Evolutionary conservation across 2,888 invertebrate genomes (phyloP).

Genomic region (Epistrophe grossulariae): DNA sequence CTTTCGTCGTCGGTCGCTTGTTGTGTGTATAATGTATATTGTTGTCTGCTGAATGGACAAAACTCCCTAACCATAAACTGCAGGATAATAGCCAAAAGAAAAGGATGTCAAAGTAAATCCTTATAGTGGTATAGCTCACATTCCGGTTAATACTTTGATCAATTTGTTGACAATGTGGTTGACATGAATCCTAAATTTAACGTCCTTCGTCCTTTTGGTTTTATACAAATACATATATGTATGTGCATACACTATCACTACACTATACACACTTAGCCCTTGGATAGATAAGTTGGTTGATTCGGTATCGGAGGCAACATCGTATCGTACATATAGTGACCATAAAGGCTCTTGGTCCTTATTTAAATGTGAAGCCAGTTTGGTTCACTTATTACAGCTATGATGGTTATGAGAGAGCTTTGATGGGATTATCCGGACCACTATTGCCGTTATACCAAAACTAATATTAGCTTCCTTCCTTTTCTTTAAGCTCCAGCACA

Average conservation of each 20-base stretch:
- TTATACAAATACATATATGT: not conserved
- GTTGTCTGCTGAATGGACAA: conserved; percentile 65
- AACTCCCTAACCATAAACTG: conserved; percentile 39
- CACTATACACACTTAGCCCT: conserved; percentile 30
- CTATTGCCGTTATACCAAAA: conserved; percentile 27
- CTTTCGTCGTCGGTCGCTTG: not conserved
- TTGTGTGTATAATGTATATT: not conserved
- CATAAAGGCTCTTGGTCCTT: conserved; percentile 40
- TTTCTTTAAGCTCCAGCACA: conserved; percentile 10
- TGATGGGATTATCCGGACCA: conserved; percentile 64
- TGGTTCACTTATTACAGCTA: conserved; percentile 65
- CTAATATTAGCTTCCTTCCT: conserved; percentile 67
- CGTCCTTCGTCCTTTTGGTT: conserved; percentile 27
- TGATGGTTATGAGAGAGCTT: conserved; percentile 63
- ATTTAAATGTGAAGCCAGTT: conserved; percentile 64
- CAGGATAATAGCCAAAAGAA: conserved; percentile 56
- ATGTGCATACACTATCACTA: not conserved
- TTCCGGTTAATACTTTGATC: conserved; percentile 72
- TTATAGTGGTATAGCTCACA: conserved; percentile 59
- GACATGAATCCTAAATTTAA: conserved; percentile 68
- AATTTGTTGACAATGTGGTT: conserved; percentile 75
- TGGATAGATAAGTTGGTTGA: conserved; percentile 12
- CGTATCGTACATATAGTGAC: conserved; percentile 14
- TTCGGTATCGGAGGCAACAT: conserved; percentile 8
- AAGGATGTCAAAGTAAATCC: conserved; percentile 69